phyloP scores from a whole-genome alignment of 2,797 vertebrate genomes.

The Rousettus madagascariensis region DNA sequence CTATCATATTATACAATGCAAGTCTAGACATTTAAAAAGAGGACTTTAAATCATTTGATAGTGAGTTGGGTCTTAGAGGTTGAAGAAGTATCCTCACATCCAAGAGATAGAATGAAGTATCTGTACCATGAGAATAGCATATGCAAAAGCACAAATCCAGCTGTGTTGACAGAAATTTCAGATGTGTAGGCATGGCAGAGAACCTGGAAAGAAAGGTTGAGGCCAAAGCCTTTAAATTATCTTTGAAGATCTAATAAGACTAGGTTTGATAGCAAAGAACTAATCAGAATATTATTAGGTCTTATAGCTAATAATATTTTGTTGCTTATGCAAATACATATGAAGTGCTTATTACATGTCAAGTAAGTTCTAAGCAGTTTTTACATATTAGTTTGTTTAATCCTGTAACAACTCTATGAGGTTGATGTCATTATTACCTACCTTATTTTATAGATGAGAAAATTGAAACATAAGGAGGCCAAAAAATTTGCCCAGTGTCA shows the following conservation, averaged over 20 bases:
- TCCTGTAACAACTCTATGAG: neutral
- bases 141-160: neutral
- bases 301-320: neutral
- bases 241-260: neutral
- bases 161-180: neutral
- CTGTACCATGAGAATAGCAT: neutral
- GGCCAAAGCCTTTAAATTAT: neutral
- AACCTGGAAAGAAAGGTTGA: neutral
- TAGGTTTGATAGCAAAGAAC: neutral
- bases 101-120: neutral
- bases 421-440: neutral
- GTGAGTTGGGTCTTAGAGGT: neutral
- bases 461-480: neutral
- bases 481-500: neutral
- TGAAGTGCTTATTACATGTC: neutral
- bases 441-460: neutral
- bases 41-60: neutral
- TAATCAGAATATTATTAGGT: neutral
- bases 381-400: neutral
- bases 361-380: neutral
- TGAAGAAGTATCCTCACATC: neutral
- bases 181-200: neutral
- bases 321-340: neutral
- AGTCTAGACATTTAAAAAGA: neutral
- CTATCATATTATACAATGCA: neutral